A percentile compares a stretch with the other conserved stretches of the same genome.
Conservation (phyloP, 1,140 invertebrate species). For the Potamilus streckersoni region DNA sequence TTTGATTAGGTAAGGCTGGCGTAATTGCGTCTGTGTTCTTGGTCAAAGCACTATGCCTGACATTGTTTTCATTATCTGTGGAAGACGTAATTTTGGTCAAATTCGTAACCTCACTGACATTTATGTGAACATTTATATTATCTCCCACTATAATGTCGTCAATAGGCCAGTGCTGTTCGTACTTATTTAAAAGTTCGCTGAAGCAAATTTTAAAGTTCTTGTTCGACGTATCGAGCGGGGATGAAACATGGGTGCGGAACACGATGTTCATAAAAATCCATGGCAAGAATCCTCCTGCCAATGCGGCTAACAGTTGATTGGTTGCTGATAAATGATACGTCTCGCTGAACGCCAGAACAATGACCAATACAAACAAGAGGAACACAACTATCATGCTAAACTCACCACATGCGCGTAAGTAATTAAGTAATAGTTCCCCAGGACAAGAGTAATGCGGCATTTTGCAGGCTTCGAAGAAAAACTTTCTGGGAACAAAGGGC, state of each 20-base stretch:
- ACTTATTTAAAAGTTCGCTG: conserved; percentile 1
- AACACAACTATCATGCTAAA: conserved; percentile 23
- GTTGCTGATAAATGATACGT: conserved; percentile 28
- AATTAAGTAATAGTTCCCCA: conserved; percentile 9
- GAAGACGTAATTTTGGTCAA: no score
- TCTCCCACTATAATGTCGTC: conserved; percentile 12
- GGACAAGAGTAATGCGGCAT: conserved; percentile 18
- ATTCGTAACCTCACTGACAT: no score
- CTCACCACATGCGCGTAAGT: conserved; percentile 10
- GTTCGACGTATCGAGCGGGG: conserved; percentile 2
- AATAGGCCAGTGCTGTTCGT: conserved; percentile 20
- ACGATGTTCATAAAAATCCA: conserved; percentile 28
- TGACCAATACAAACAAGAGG: conserved; percentile 29
- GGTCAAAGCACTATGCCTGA: no score
- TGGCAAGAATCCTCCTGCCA: conserved; percentile 34
- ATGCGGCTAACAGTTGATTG: conserved; percentile 27
- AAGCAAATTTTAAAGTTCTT: conserved; percentile 18
- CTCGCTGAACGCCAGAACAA: conserved; percentile 31
- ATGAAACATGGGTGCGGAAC: conserved; percentile 7
- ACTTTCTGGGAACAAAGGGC: conserved; percentile 16
- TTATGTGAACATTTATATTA: no score
- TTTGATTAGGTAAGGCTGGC: no score
- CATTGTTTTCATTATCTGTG: no score
- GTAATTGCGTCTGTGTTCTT: no score
- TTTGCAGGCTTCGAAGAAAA: conserved; percentile 24